Evolutionary conservation across 1,140 invertebrate genomes (phyloP).

Genomic region (Macrobrachium nipponense): DNA sequence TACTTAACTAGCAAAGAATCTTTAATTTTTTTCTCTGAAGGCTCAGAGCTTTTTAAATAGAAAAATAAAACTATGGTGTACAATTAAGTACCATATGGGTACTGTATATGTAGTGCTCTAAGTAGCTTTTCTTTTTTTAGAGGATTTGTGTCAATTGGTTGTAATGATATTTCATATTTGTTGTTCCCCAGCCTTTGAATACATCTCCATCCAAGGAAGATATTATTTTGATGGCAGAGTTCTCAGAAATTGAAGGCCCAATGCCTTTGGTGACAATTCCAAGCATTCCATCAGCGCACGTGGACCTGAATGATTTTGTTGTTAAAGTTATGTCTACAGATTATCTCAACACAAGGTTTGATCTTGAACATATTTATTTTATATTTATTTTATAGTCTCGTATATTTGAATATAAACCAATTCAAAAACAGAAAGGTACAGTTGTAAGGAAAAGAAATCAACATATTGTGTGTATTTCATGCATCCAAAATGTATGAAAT

Average conservation of each 20-base stretch:
- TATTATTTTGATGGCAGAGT: conserved; percentile 46
- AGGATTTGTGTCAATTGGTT: too few relatives aligned
- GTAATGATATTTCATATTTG: background rate
- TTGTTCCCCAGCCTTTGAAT: conserved; percentile 32
- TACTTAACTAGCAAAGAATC: too few relatives aligned
- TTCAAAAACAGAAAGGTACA: background rate
- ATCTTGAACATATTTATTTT: too few relatives aligned
- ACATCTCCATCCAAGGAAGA: conserved; percentile 27
- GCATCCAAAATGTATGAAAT: too few relatives aligned
- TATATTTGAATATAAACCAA: background rate
- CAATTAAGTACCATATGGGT: too few relatives aligned
- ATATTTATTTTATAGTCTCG: too few relatives aligned
- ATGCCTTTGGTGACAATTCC: conserved; percentile 46
- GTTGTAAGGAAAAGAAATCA: background rate
- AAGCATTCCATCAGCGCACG: conserved; percentile 8
- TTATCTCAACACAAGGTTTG: conserved; percentile 52
- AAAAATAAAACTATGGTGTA: too few relatives aligned
- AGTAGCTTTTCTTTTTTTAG: too few relatives aligned
- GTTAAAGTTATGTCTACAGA: conserved; percentile 52
- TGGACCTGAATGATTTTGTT: conserved; percentile 56
- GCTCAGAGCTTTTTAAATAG: too few relatives aligned
- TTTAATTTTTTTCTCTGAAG: too few relatives aligned
- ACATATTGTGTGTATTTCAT: too few relatives aligned
- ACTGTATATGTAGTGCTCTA: too few relatives aligned
- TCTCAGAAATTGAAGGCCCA: conserved; percentile 54